Percentiles rank a stretch among this genome's conserved stretches.
These are phyloP conservation scores for Cherax destructor DNA, from an alignment of 1,140 invertebrate genomes.

Conservation along the genomic window DNA sequence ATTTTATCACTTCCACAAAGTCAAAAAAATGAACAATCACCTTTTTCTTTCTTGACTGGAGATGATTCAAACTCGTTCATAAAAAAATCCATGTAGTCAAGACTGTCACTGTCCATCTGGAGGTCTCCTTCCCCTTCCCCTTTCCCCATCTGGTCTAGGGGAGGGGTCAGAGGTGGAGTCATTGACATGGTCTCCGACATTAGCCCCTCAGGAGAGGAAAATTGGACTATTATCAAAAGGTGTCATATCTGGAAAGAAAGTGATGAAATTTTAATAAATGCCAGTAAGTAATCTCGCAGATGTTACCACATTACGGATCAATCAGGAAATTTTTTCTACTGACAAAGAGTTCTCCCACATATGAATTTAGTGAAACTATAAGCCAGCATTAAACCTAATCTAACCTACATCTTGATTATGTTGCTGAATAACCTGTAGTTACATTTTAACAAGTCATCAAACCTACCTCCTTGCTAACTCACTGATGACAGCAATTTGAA, in stretches of 20 bases:
- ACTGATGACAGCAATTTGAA: too few species aligned
- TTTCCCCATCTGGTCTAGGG: background rate
- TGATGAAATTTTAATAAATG: background rate
- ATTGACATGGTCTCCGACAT: constrained; percentile 2
- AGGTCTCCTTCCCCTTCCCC: constrained; percentile 5
- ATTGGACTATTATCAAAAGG: background rate
- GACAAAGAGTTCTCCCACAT: too few species aligned
- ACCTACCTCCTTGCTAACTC: too few species aligned
- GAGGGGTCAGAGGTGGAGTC: constrained; percentile 24
- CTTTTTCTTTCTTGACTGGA: constrained; percentile 4
- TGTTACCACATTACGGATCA: too few species aligned
- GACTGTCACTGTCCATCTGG: background rate
- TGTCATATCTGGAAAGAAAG: background rate
- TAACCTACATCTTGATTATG: too few species aligned
- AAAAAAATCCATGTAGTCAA: constrained; percentile 22
- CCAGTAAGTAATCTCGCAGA: too few species aligned
- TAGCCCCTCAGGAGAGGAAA: background rate
- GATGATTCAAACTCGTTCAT: background rate
- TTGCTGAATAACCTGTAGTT: too few species aligned
- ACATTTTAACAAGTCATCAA: too few species aligned
- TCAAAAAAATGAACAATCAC: background rate
- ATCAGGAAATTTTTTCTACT: too few species aligned
- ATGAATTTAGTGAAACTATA: too few species aligned
- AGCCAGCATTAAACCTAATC: too few species aligned
- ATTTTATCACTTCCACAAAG: background rate